phyloP scores from a whole-genome alignment of 2,888 invertebrate species.

The Amphipyra tragopoginis region DNA sequence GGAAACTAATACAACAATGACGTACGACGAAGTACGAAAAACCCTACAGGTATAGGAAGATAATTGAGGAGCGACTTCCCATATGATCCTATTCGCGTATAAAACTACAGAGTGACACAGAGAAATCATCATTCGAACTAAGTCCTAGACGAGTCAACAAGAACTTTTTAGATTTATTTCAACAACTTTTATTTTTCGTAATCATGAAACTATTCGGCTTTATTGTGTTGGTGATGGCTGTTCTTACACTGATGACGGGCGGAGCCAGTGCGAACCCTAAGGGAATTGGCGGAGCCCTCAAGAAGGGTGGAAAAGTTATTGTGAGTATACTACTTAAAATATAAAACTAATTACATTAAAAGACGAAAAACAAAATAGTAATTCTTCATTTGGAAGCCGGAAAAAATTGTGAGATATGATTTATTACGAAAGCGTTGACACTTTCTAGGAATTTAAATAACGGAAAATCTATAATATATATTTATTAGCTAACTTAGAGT shows the following conservation, averaged over 20 bases:
- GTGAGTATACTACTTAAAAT: conserved; percentile 48
- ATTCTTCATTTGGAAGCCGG: no score
- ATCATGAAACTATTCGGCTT: conserved; percentile 40
- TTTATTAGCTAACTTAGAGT: no score
- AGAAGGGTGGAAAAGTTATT: conserved; percentile 60
- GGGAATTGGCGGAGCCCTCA: conserved; percentile 46
- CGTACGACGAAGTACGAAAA: conserved; percentile 23
- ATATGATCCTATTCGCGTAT: conserved; percentile 7
- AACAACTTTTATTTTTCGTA: not conserved
- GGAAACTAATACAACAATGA: conserved; percentile 9
- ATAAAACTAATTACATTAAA: no score
- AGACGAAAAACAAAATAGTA: no score
- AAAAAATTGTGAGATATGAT: no score
- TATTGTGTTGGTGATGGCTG: conserved; percentile 31
- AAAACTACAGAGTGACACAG: not conserved
- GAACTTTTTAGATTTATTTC: not conserved
- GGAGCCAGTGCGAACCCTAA: conserved; percentile 35
- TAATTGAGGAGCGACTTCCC: not conserved
- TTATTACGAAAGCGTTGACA: no score
- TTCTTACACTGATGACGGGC: conserved; percentile 32
- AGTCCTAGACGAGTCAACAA: conserved; percentile 2
- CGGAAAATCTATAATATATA: no score
- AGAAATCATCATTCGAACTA: not conserved
- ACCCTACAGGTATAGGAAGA: conserved; percentile 8
- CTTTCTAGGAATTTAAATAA: no score